Base-by-base conservation (phyloP, 2,113 vertebrate genomes). In the Vicugna pacos region DNA sequence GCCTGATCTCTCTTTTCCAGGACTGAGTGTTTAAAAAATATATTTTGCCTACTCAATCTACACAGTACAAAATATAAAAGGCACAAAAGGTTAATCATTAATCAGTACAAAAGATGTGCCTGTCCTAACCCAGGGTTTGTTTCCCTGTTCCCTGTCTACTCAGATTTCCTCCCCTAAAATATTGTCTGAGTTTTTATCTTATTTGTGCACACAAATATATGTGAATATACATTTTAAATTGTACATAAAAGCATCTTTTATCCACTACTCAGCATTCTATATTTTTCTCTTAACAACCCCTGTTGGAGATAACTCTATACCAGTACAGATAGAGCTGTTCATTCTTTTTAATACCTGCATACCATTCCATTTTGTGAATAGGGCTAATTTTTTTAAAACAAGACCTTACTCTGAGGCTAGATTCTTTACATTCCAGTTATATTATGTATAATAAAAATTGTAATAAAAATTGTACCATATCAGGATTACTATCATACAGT, bases 171-270 rank as follows among this genome's bases (percentile, higher is more conserved):
- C 7, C n/a, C 7, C 32, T 54, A 50, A 84, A 95, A 83, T 8
- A 64, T 72, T 70, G 52, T 38, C 38, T 67, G 28, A 64, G 38
- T 54, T 91, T 93, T 93, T 56, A 52, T 65, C n/a, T 80, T 87
- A 22, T 77, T 54, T 83, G 60, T 50, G 8, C 5, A 77, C 88
- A 80, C 3, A 69, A 42, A 69, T 87, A 84, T 62, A 32, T 42
- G 32, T 80, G 54, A 94, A 89, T 56, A 83, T 56, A n/a, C 5
- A 72, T 42, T 79, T 88, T 79, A 79, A 20, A 73, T 77, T 89
- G 89, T 79, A 89, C 16, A 52, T 85, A 92, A 84, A 89, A 80
- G 12, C 58, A 54, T 52, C 26, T 96, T 79, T 92, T 46, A 73
- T 79, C 56, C 48, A 85, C 15, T 60, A n/a, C 48, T 83, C 28